Percentiles rank a stretch among this genome's conserved stretches.
These are phyloP conservation scores for Cyclina sinensis DNA, from an alignment of 1,140 invertebrate genomes.

Conservation along the genomic window DNA sequence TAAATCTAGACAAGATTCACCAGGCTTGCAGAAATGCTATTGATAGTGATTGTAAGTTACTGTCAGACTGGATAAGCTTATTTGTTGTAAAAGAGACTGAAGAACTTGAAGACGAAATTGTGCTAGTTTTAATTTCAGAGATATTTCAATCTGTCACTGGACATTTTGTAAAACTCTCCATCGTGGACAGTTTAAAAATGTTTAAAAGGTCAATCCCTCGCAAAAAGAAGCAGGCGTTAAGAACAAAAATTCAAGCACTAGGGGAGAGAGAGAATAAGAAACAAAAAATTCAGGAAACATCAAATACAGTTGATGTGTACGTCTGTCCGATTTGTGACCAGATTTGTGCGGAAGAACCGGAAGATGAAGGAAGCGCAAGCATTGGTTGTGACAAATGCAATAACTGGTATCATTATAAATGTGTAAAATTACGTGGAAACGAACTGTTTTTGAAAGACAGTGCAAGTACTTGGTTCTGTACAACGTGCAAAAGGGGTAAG, in stretches of 20 bases:
- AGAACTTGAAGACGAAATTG: constrained; percentile 56
- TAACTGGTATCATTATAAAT: constrained; percentile 56
- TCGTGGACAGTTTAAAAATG: constrained; percentile 7
- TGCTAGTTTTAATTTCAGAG: constrained; percentile 42
- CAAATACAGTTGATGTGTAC: no score
- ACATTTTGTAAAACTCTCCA: constrained; percentile 54
- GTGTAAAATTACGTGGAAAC: constrained; percentile 44
- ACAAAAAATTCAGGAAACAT: neutral
- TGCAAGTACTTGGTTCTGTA: constrained; percentile 50
- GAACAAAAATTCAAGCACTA: constrained; percentile 53
- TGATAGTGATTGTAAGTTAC: constrained; percentile 35
- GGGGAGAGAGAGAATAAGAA: constrained; percentile 45
- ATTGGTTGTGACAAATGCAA: constrained; percentile 57
- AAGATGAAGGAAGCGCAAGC: neutral
- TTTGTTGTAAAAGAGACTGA: constrained; percentile 36
- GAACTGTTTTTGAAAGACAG: constrained; percentile 26
- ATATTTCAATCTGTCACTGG: constrained; percentile 48
- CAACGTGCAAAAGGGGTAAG: constrained; percentile 35
- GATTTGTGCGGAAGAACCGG: constrained; percentile 42
- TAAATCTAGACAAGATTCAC: neutral
- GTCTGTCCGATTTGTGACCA: constrained; percentile 37
- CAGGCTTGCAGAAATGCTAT: constrained; percentile 24
- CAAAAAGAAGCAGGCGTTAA: constrained; percentile 66
- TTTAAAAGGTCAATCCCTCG: constrained; percentile 60
- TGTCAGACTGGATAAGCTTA: constrained; percentile 39